phyloP scores from a whole-genome alignment of 2,888 invertebrate species.

The Drosophila antonietae region DNA sequence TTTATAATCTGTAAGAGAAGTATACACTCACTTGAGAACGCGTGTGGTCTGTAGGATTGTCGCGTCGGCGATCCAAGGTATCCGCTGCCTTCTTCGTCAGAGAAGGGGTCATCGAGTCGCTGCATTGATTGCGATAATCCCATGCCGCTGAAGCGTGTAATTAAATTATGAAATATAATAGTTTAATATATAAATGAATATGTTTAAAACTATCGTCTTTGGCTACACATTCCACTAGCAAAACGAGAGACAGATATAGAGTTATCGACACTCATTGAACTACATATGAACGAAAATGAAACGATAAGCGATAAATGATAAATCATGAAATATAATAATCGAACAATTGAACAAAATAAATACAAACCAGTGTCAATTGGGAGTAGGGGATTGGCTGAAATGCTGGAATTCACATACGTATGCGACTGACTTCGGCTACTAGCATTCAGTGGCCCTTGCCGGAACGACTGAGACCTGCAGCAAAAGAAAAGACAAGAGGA shows the following conservation, averaged over 20 bases:
- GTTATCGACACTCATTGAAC: conserved; percentile 27
- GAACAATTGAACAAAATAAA: conserved; percentile 82
- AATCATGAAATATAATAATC: conserved; percentile 67
- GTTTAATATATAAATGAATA: conserved; percentile 35
- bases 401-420: conserved; percentile 92
- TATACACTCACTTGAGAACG: conserved; percentile 86
- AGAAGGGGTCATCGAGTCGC: conserved; percentile 90
- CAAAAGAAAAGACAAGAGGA: conserved; percentile 85
- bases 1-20: fast-evolving
- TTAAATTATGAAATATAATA: conserved; percentile 28
- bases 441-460: conserved; percentile 87
- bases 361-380: conserved; percentile 91
- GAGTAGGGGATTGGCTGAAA: conserved; percentile 97
- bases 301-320: conserved; percentile 54
- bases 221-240: conserved; percentile 56
- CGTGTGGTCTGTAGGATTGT: conserved; percentile 85
- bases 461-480: conserved; percentile 97
- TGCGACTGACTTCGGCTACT: conserved; percentile 86
- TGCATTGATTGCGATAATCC: conserved; percentile 85
- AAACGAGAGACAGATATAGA: conserved; percentile 22
- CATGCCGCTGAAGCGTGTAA: conserved; percentile 83
- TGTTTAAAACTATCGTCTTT: conserved; percentile 38
- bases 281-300: conserved; percentile 39
- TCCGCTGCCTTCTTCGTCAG: conserved; percentile 93
- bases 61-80: conserved; percentile 85